phyloP scores from a whole-genome alignment of 2,113 vertebrate genomes.

The Chloropsis cyanopogon region DNA sequence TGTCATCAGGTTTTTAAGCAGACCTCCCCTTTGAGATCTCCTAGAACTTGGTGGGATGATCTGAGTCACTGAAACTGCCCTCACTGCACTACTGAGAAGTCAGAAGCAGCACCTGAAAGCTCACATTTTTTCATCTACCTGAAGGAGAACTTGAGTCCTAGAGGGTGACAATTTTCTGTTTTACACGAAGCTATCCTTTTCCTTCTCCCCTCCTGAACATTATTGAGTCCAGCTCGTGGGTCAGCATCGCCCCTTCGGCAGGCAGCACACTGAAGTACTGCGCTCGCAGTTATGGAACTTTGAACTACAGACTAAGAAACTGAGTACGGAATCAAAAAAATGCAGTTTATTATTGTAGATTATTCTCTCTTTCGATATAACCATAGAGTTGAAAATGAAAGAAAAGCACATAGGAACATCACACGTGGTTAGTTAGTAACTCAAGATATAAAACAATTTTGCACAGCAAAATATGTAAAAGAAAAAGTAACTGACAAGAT shows the following conservation, averaged over 20 bases:
- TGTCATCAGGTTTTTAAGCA: not conserved
- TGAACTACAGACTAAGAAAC: slow-evolving; percentile 77
- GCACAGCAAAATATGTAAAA: slow-evolving; percentile 99
- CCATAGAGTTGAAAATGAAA: slow-evolving; percentile 89
- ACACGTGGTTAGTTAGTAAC: slow-evolving; percentile 97
- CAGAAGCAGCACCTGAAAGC: slow-evolving; percentile 9
- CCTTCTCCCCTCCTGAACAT: not conserved
- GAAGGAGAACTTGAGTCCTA: not conserved
- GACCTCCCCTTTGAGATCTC: not conserved
- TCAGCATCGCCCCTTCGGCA: slow-evolving; percentile 1
- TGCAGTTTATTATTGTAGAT: slow-evolving; percentile 87
- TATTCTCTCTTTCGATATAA: slow-evolving; percentile 85
- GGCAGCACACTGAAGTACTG: not conserved
- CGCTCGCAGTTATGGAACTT: slow-evolving; percentile 24
- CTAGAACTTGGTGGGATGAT: not conserved
- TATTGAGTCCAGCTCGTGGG: not conserved
- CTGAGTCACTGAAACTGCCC: slow-evolving; percentile 33
- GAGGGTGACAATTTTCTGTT: not conserved
- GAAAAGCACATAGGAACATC: slow-evolving; percentile 95
- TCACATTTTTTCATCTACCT: slow-evolving; percentile 33
- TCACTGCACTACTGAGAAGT: slow-evolving; percentile 19
- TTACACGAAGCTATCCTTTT: not conserved
- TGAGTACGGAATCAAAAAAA: slow-evolving; percentile 81
- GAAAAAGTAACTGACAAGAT: slow-evolving; percentile 92
- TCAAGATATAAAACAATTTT: slow-evolving; percentile 97